Evolutionary conservation across 1,140 invertebrate species (phyloP).

Genomic region (Cepaea nemoralis): DNA sequence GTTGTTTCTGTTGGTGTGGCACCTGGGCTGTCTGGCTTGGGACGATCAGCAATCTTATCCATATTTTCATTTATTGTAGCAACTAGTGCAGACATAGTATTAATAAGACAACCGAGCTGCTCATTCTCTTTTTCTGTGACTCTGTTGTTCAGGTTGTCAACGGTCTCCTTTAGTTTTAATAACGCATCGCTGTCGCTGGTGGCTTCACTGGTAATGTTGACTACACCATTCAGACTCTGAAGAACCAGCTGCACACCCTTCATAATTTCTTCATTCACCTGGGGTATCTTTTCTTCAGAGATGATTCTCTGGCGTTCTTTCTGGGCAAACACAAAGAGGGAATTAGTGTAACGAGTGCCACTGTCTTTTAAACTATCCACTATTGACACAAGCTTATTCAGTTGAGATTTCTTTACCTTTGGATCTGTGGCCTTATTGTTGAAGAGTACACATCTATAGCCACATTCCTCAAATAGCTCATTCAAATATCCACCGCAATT

Average conservation of each 20-base stretch:
- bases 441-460: slow-evolving; percentile 36
- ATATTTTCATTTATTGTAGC: slow-evolving; percentile 29
- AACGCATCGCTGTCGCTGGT: slow-evolving; percentile 5
- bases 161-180: slow-evolving; percentile 5
- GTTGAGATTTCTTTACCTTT: slow-evolving; percentile 22
- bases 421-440: slow-evolving; percentile 33
- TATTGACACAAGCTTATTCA: slow-evolving; percentile 25
- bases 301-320: slow-evolving; percentile 17
- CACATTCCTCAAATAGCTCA: slow-evolving; percentile 35
- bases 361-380: slow-evolving; percentile 28
- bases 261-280: slow-evolving; percentile 36
- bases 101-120: slow-evolving; percentile 17
- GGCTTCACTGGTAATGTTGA: slow-evolving; percentile 2
- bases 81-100: slow-evolving; percentile 30
- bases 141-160: slow-evolving; percentile 30
- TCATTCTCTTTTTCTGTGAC: slow-evolving; percentile 21
- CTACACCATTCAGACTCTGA: slow-evolving; percentile 12
- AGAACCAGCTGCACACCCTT: slow-evolving; percentile 31
- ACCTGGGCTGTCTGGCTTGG: slow-evolving; percentile 16
- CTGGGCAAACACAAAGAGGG: slow-evolving; percentile 38
- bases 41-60: slow-evolving; percentile 35
- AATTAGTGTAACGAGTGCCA: slow-evolving; percentile 38
- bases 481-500: slow-evolving; percentile 8
- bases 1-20: background rate
- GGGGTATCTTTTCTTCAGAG: slow-evolving; percentile 23